Evolutionary conservation across 2,888 invertebrate genomes (phyloP).

Genomic region (Globia sparganii): DNA sequence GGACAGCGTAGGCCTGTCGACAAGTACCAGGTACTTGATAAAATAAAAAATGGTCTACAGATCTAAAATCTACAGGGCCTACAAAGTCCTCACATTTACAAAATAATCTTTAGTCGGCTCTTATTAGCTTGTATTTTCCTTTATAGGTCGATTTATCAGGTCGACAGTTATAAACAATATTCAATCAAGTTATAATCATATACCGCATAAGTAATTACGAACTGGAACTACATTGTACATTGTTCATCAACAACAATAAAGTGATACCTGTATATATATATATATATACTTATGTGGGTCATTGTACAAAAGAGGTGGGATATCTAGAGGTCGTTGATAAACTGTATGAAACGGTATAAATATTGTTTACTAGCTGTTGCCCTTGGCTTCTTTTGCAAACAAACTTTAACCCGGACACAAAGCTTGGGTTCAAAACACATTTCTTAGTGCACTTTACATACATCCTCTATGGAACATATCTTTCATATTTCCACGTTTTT

Average conservation of each 20-base stretch:
- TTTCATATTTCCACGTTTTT: neutral
- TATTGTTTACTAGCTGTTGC: neutral
- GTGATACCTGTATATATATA: conserved; percentile 35
- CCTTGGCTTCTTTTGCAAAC: neutral
- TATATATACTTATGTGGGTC: conserved; percentile 47
- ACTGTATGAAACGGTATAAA: neutral
- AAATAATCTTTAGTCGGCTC: too few species aligned
- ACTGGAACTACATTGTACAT: conserved; percentile 40
- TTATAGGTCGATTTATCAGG: conserved; percentile 8
- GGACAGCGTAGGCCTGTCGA: too few species aligned
- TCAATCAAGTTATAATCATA: conserved; percentile 13
- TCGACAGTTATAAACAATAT: conserved; percentile 18
- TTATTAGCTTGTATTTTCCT: neutral
- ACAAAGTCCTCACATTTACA: too few species aligned
- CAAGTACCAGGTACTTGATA: too few species aligned
- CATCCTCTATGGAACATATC: neutral
- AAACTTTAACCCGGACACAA: neutral
- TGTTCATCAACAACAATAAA: conserved; percentile 49
- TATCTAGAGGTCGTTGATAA: conserved; percentile 39
- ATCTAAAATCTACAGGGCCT: too few species aligned
- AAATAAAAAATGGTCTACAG: too few species aligned
- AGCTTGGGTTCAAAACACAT: neutral
- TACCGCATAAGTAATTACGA: conserved; percentile 17
- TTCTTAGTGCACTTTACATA: neutral
- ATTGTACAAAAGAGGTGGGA: conserved; percentile 41